These are phyloP conservation scores for Orthosia gracilis DNA, from an alignment of 2,888 invertebrate genomes.

Conservation along the genomic window DNA sequence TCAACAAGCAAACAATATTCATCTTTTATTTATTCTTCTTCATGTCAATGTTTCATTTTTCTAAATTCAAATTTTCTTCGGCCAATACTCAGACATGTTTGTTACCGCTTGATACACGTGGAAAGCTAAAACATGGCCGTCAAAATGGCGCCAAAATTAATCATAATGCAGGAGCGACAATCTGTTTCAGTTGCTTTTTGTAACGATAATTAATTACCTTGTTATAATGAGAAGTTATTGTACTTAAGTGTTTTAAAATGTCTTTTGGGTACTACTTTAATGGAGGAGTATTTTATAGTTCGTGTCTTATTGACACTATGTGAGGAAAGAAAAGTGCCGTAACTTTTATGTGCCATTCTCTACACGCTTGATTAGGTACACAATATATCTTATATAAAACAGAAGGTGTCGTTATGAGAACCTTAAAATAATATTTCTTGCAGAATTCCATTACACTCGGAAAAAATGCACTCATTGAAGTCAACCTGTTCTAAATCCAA, in stretches of 20 bases:
- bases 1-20: too few species aligned
- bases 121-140: constrained; percentile 11
- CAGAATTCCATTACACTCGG: background rate
- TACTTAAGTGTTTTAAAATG: too few species aligned
- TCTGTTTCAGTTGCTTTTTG: constrained; percentile 6
- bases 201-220: background rate
- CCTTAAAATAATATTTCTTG: background rate
- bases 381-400: too few species aligned
- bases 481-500: constrained; percentile 31
- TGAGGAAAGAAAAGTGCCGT: background rate
- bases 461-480: background rate
- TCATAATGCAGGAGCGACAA: background rate
- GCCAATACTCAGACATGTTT: too few species aligned
- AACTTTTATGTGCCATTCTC: background rate
- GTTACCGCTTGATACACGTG: background rate
- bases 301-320: too few species aligned
- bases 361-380: background rate
- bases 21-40: too few species aligned
- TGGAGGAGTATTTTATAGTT: too few species aligned
- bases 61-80: too few species aligned
- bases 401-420: background rate
- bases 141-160: constrained; percentile 22
- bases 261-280: too few species aligned
- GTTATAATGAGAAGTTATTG: background rate
- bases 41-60: too few species aligned